These are phyloP conservation scores for Cyrtodaria siliqua DNA, from an alignment of 2,888 invertebrate genomes.

Conservation along the genomic window DNA sequence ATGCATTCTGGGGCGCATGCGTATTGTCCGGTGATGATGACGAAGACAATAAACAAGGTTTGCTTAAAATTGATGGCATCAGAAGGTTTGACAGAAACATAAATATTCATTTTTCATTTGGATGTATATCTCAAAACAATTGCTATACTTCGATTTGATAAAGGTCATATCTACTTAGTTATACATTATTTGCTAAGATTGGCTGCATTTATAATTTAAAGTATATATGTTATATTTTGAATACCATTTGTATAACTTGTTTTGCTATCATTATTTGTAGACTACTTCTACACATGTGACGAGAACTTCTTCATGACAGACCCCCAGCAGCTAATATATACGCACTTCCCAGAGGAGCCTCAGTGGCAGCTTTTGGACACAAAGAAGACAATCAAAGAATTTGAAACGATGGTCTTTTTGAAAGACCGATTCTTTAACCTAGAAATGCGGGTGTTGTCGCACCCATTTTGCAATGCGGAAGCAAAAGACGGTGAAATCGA, in stretches of 20 bases:
- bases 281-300: constrained; percentile 74
- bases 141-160: no score
- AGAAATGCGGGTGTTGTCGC: constrained; percentile 73
- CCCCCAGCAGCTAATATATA: constrained; percentile 78
- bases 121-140: no score
- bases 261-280: constrained; percentile 8
- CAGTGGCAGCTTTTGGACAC: constrained; percentile 79
- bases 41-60: constrained; percentile 56
- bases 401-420: constrained; percentile 78
- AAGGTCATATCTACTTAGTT: no score
- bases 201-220: no score
- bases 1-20: constrained; percentile 73
- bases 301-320: constrained; percentile 83
- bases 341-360: constrained; percentile 77
- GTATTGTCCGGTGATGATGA: constrained; percentile 70
- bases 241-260: no score
- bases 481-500: constrained; percentile 77
- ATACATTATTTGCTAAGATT: no score
- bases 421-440: constrained; percentile 82
- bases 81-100: no score
- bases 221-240: no score
- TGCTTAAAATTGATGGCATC: no score
- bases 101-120: no score
- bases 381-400: constrained; percentile 73
- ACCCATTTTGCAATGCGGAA: constrained; percentile 70